A percentile compares a stretch with the other conserved stretches of the same genome.
Evolutionary conservation across 2,113 vertebrate species (phyloP).

Genomic region (Paramisgurnus dabryanus): DNA sequence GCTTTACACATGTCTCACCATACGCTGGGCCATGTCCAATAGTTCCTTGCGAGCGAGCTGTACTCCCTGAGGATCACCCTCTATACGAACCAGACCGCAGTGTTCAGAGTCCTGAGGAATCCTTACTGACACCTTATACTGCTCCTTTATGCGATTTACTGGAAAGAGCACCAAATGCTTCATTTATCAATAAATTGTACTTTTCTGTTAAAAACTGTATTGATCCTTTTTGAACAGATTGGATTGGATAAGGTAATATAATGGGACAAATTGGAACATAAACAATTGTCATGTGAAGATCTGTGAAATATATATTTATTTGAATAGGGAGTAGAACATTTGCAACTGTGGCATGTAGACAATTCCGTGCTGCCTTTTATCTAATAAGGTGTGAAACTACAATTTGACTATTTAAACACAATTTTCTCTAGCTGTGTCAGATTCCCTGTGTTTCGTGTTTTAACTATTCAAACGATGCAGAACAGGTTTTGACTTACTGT

Average conservation of each 20-base stretch:
- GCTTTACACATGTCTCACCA: conserved; percentile 68
- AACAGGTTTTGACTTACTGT: conserved; percentile 71
- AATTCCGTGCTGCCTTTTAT: neutral
- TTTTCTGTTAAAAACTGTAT: neutral
- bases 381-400: neutral
- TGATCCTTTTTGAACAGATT: neutral
- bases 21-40: conserved; percentile 80
- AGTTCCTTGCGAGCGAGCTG: conserved; percentile 79
- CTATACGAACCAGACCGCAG: conserved; percentile 79
- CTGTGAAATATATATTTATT: neutral
- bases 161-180: neutral
- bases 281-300: too few species aligned
- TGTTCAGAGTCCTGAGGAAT: conserved; percentile 78
- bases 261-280: neutral
- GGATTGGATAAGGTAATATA: neutral
- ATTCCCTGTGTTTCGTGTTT: too few species aligned
- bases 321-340: neutral
- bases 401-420: neutral
- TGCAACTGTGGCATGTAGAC: neutral
- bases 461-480: too few species aligned
- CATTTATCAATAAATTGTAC: too few species aligned
- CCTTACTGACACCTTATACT: conserved; percentile 79
- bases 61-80: conserved; percentile 82
- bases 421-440: neutral
- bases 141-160: conserved; percentile 84